Percentiles rank a stretch among this genome's conserved stretches.
Evolutionary conservation across 2,888 invertebrate genomes (phyloP).

Genomic region (Hymenopus coronatus): DNA sequence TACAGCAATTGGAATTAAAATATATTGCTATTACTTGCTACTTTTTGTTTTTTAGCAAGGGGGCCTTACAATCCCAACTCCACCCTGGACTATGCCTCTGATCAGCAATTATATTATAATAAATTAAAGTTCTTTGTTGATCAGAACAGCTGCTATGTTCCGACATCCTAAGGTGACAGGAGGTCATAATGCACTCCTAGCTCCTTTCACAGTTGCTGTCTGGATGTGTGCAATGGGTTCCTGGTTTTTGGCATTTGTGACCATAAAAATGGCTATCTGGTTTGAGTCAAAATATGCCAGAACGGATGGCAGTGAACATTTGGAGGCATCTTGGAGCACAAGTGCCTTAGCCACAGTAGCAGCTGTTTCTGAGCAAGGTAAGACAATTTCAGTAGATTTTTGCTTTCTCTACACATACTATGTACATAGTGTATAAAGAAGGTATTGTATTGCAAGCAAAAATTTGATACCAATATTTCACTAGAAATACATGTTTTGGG

Average conservation of each 20-base stretch:
- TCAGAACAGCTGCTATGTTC: slow-evolving; percentile 3
- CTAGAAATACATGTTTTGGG: no score
- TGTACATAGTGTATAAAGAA: no score
- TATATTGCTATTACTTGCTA: no score
- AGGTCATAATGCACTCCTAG: background rate
- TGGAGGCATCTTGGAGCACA: background rate
- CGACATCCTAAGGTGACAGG: slow-evolving; percentile 12
- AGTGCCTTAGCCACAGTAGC: background rate
- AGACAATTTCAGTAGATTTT: no score
- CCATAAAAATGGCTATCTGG: background rate
- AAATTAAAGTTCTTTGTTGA: background rate
- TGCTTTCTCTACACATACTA: no score
- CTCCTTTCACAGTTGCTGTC: slow-evolving; percentile 7
- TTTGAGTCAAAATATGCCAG: background rate
- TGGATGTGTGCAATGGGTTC: slow-evolving; percentile 5
- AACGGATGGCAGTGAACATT: background rate
- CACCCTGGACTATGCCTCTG: no score
- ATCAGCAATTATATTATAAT: background rate
- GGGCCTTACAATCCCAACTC: no score
- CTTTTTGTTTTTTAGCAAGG: no score
- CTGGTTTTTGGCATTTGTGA: background rate
- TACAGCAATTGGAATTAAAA: no score
- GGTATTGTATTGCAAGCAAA: no score
- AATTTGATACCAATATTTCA: no score
- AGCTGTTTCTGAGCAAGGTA: slow-evolving; percentile 10